These are phyloP conservation scores for Drosophila subsilvestris DNA, from an alignment of 2,888 invertebrate species.

Conservation along the genomic window DNA sequence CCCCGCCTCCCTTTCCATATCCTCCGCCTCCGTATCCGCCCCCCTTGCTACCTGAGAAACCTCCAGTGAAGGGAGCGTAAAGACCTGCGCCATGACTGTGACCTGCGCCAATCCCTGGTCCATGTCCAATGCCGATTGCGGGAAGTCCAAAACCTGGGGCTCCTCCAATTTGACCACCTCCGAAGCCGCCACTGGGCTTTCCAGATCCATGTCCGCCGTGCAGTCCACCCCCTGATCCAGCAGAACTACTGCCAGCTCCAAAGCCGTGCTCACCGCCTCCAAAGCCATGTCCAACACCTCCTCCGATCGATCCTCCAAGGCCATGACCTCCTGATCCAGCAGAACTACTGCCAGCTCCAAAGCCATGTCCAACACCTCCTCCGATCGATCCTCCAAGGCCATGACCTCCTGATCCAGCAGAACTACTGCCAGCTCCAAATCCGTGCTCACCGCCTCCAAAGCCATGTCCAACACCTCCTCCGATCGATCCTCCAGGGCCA, in stretches of 20 bases:
- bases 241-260: slow-evolving; percentile 33
- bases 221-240: slow-evolving; percentile 24
- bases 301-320: slow-evolving; percentile 7
- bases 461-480: slow-evolving; percentile 7
- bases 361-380: slow-evolving; percentile 12
- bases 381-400: slow-evolving; percentile 9
- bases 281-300: slow-evolving; percentile 7
- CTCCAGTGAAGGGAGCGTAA: slow-evolving; percentile 18
- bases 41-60: slow-evolving; percentile 24
- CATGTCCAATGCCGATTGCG: slow-evolving; percentile 20
- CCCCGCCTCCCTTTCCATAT: slow-evolving; percentile 39
- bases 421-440: no score
- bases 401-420: no score
- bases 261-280: slow-evolving; percentile 16
- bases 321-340: no score
- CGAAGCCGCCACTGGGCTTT: slow-evolving; percentile 12
- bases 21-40: slow-evolving; percentile 31
- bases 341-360: no score
- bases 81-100: slow-evolving; percentile 12
- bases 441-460: slow-evolving; percentile 21
- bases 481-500: no score
- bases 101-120: slow-evolving; percentile 28
- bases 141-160: slow-evolving; percentile 9
- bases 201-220: slow-evolving; percentile 27
- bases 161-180: neutral